Evolutionary conservation across 1,140 invertebrate genomes (phyloP).

Genomic region (Pygmarrhopalites habei): DNA sequence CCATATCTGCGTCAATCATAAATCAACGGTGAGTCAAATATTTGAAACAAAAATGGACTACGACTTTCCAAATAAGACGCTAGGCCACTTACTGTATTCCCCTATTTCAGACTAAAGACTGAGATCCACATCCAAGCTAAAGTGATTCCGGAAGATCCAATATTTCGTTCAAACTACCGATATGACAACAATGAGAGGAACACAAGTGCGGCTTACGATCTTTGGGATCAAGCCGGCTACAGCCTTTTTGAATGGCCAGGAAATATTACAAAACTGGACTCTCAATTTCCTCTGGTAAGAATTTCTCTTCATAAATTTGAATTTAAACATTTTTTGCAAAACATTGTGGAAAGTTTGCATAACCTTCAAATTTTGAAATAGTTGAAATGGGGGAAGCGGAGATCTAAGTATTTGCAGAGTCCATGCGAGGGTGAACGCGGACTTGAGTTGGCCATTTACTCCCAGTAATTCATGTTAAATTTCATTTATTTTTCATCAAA

Average conservation of each 20-base stretch:
- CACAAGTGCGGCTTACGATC: conserved; percentile 21
- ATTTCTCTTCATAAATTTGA: neutral
- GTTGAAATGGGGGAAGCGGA: conserved; percentile 21
- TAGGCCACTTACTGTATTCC: too few relatives aligned
- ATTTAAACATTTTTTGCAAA: neutral
- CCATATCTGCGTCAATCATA: too few relatives aligned
- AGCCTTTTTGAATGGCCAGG: conserved; percentile 34
- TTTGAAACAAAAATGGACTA: too few relatives aligned
- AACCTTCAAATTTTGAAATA: conserved; percentile 6
- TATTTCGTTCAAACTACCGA: conserved; percentile 1
- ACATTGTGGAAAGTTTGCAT: neutral
- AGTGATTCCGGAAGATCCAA: neutral
- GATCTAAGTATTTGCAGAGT: conserved; percentile 23
- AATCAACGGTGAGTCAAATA: too few relatives aligned
- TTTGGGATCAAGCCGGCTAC: conserved; percentile 21
- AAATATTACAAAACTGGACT: conserved; percentile 18
- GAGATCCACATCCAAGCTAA: conserved; percentile 10
- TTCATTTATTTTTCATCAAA: neutral
- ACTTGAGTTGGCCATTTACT: conserved; percentile 26
- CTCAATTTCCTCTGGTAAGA: conserved; percentile 21
- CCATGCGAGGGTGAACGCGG: conserved; percentile 15
- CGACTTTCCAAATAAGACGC: too few relatives aligned
- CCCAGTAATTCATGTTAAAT: too few relatives aligned
- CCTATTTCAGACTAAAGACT: neutral
- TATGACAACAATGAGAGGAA: conserved; percentile 28